A percentile compares a stretch with the other conserved stretches of the same genome.
phyloP scores from a whole-genome alignment of 2,797 vertebrate species.

The Phrynocephalus vlangalii region DNA sequence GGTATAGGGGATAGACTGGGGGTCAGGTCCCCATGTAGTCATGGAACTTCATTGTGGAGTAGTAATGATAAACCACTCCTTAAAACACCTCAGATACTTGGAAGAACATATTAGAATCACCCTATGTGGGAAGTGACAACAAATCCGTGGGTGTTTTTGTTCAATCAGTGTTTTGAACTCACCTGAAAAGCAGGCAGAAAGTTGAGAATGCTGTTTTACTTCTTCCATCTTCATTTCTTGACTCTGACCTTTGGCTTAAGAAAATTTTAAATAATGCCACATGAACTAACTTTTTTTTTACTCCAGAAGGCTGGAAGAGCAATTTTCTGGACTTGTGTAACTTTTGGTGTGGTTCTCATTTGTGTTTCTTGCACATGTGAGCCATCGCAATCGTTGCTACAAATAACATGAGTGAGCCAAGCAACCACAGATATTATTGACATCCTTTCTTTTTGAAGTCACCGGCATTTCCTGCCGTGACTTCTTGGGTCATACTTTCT shows the following conservation, averaged over 20 bases:
- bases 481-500: neutral
- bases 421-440: neutral
- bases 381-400: neutral
- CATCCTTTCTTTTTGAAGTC: neutral
- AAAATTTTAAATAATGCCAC: conserved; percentile 10
- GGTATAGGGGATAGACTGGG: no score
- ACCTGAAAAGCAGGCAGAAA: neutral
- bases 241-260: neutral
- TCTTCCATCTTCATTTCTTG: neutral
- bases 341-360: neutral
- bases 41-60: no score
- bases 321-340: neutral
- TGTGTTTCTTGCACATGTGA: neutral
- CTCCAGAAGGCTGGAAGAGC: neutral
- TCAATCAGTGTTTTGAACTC: neutral
- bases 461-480: neutral
- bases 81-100: no score
- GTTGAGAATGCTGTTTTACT: neutral
- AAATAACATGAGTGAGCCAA: neutral
- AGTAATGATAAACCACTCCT: no score
- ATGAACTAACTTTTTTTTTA: neutral
- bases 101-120: no score
- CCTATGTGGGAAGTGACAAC: no score
- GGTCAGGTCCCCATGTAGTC: no score
- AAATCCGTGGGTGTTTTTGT: no score